These are phyloP conservation scores for Tetranychus truncatus DNA, from an alignment of 2,888 invertebrate species.

Conservation along the genomic window DNA sequence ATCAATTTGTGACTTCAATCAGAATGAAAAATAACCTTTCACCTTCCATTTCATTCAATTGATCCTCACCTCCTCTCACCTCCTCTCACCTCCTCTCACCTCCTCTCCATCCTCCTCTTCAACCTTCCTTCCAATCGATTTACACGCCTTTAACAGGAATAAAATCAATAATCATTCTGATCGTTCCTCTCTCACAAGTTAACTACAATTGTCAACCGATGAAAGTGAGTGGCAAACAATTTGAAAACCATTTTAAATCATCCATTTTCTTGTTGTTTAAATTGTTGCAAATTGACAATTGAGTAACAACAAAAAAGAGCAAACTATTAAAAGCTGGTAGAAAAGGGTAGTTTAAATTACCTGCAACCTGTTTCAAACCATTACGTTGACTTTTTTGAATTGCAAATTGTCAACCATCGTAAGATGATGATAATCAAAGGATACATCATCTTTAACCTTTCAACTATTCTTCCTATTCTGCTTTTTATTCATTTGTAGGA, in stretches of 20 bases:
- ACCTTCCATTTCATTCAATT: background rate
- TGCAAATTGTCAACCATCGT: background rate
- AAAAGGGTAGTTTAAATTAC: background rate
- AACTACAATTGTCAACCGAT: no score
- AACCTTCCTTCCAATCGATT: background rate
- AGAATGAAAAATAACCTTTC: background rate
- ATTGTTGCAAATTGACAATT: background rate
- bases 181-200: background rate
- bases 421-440: background rate
- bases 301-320: background rate
- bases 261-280: background rate
- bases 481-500: background rate
- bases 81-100: background rate
- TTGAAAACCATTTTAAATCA: background rate
- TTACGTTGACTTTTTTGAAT: background rate
- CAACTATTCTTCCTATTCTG: background rate
- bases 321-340: background rate
- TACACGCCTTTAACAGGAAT: background rate
- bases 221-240: background rate
- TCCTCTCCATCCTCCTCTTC: background rate
- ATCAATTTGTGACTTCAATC: background rate
- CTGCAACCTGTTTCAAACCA: background rate
- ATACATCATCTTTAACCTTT: background rate
- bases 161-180: background rate
- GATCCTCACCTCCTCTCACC: background rate